Evolutionary conservation across 2,888 invertebrate species (phyloP), one percentile per base, ranked within the genome.

Genomic region (Drosophila pseudotakahashii): DNA sequence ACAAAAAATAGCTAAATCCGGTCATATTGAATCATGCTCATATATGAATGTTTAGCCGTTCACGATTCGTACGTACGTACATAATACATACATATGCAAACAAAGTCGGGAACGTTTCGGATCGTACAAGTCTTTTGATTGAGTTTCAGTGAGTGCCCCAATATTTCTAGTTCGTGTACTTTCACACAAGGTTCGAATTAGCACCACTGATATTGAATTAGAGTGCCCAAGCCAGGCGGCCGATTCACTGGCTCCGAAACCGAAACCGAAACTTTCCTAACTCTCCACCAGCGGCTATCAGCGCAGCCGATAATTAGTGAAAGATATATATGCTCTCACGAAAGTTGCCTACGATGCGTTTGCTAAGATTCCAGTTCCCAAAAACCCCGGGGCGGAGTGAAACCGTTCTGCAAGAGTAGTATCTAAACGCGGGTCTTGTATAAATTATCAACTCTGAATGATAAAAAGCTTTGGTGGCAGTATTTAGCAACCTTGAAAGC

Each of bases 151-250:
- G 48, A 13, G 45, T 16, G 47, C 47, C 47, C 47, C 32, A 50
- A 58, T 58, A 39, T 52, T 63, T 55, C 30, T 51, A 52, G 57
- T 60, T 61, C 14, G 68, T 70, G 51, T 54, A 75, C 87, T 86
- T 86, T 80, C 76, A 71, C 84, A 72, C 75, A 71, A 66, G 71
- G 64, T 61, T 80, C 68, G 60, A 83, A 81, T 81, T 81, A 83
- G 57, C 81, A 83, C 76, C 63, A 36, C 41, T 14, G 23, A 58
- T 36, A 64, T 61, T 36, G 72, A 69, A 61, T 78, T 74, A 30
- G 76, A 45, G 60, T 45, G 51, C 41, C 50, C 19, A 30, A 50
- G 39, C 14, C 37, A n/a, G n/a, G n/a, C n/a, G n/a, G n/a, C n/a
- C n/a, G n/a, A n/a, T n/a, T n/a, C n/a, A 37, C n/a, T 44, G 19